phyloP scores from a whole-genome alignment of 1,140 invertebrate genomes.

The Cyclina sinensis region DNA sequence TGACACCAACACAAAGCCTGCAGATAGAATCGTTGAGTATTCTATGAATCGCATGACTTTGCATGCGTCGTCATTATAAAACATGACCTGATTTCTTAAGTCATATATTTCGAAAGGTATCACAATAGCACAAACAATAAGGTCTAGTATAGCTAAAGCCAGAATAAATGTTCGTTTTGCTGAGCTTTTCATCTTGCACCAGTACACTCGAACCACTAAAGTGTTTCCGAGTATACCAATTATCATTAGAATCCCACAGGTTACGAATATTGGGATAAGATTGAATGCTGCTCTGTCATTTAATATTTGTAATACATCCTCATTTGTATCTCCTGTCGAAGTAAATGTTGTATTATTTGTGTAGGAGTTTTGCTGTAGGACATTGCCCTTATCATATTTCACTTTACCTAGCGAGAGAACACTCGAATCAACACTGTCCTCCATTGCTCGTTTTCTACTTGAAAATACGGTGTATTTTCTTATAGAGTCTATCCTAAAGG shows the following conservation, averaged over 20 bases:
- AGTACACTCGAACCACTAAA: conserved; percentile 77
- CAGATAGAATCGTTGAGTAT: conserved; percentile 70
- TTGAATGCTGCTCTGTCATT: conserved; percentile 45
- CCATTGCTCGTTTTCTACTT: too few species aligned
- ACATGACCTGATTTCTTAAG: conserved; percentile 74
- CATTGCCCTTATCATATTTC: not conserved
- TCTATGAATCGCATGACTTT: conserved; percentile 75
- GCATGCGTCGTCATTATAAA: conserved; percentile 70
- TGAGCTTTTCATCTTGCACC: conserved; percentile 70
- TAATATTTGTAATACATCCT: conserved; percentile 7
- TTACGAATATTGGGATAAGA: conserved; percentile 55
- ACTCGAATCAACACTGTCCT: too few species aligned
- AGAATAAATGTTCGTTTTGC: conserved; percentile 80
- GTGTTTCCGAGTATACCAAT: conserved; percentile 76
- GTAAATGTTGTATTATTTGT: not conserved
- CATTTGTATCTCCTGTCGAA: not conserved
- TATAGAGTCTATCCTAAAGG: too few species aligned
- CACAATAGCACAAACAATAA: conserved; percentile 75
- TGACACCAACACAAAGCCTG: conserved; percentile 77
- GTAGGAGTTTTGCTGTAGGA: not conserved
- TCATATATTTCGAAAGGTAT: conserved; percentile 82
- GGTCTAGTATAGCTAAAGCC: conserved; percentile 78
- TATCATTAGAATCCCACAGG: conserved; percentile 71
- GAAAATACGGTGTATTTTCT: too few species aligned
- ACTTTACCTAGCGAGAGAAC: too few species aligned